Base-by-base conservation (phyloP, 2,888 invertebrate genomes). In the Coleophora deauratella region DNA sequence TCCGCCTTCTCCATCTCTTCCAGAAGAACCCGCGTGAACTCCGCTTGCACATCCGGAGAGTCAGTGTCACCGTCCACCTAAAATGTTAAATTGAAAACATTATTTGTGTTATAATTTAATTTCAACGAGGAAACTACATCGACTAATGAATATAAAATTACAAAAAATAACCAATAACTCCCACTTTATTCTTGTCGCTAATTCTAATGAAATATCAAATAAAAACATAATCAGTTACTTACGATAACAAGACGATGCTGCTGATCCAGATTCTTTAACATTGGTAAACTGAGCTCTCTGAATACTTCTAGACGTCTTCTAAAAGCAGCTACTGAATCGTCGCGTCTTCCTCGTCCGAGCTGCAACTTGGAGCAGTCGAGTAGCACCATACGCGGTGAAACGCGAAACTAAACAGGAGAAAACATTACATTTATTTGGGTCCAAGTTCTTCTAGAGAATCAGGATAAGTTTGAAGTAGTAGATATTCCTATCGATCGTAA, bases 301-400 rank as follows among this genome's bases (percentile, higher is more conserved):
- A 97, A 97, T 45, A 95, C 88, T 70, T 95, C 95, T 38, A 97
- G 82, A 27, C 96, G 87, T 42, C 93, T 87, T 33, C 94, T 87
- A 72, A 96, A 95, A 0, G 96, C 94, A 8, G 93, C 92, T 15
- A 94, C 93, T 8, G 92, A 93, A 75, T 97, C 96, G 66, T 97
- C 97, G 10, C 93, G 86, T 27, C 95, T 82, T 0, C 94, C 94
- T 21, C 95, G 88, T 0, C 95, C 95, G 35, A 95, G 81, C 70
- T 96, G 95, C 44, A 96, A 87, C 72, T 97, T 97, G 0, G 96
- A 96, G 62, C 97, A 97, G 78, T 97, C 97, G 58, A 97, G 82
- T 1, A 97, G 87, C 3, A 97, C 90, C 63, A 95, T 89, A 0
- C 93, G 90, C 2, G 97, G 96, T 37, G 89, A 87, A 55, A 92